Conservation (phyloP, 1,140 invertebrate genomes). For the Leptinotarsa undecemlineata region DNA sequence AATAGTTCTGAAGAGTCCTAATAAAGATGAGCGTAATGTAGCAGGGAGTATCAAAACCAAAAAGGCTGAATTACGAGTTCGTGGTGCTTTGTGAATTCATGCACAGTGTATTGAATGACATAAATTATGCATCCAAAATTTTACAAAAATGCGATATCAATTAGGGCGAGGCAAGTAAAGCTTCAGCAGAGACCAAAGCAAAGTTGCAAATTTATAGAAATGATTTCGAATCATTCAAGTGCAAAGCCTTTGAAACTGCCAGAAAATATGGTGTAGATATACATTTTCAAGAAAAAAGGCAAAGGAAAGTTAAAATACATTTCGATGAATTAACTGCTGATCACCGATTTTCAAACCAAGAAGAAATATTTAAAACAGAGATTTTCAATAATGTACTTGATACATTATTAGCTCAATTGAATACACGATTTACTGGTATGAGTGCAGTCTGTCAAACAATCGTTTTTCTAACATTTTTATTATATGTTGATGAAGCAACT, state of each 20-base stretch:
- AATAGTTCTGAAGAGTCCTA: constrained; percentile 27
- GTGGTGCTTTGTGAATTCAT: too few species aligned
- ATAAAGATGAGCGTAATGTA: constrained; percentile 19
- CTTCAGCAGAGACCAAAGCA: constrained; percentile 27
- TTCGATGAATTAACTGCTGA: not conserved
- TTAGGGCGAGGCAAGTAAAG: constrained; percentile 25
- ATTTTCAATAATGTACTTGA: too few species aligned
- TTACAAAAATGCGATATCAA: constrained; percentile 22
- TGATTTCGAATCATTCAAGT: constrained; percentile 28
- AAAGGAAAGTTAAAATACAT: constrained; percentile 16
- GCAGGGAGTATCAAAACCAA: constrained; percentile 21
- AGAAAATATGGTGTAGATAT: constrained; percentile 26
- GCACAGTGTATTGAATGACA: constrained; percentile 9
- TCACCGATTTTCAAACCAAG: too few species aligned
- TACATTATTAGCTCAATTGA: too few species aligned
- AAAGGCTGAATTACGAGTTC: constrained; percentile 5
- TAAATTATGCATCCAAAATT: constrained; percentile 24
- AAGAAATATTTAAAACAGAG: too few species aligned
- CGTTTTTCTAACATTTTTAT: too few species aligned
- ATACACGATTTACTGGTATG: too few species aligned
- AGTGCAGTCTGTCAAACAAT: too few species aligned
- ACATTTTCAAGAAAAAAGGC: constrained; percentile 28
- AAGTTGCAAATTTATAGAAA: constrained; percentile 32
- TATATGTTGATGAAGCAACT: too few species aligned
- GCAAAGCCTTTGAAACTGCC: not conserved